These are phyloP conservation scores for Pectinophora gossypiella DNA, from an alignment of 1,140 invertebrate genomes.

Conservation along the genomic window DNA sequence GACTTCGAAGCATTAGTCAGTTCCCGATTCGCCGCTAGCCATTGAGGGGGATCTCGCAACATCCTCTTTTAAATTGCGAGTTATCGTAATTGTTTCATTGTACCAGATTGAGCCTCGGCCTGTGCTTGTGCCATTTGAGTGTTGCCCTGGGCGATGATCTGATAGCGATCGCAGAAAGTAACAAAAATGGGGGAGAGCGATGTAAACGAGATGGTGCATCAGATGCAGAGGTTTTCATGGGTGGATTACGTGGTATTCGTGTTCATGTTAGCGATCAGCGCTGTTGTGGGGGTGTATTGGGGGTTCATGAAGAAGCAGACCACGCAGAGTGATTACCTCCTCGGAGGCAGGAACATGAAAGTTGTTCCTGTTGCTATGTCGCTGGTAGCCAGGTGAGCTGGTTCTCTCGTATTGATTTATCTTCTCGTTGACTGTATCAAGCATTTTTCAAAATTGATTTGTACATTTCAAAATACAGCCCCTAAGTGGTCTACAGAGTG, in stretches of 20 bases:
- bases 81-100: slow-evolving; percentile 74
- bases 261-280: slow-evolving; percentile 81
- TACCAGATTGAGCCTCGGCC: slow-evolving; percentile 58
- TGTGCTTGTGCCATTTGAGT: slow-evolving; percentile 44
- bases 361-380: slow-evolving; percentile 86
- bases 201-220: slow-evolving; percentile 37
- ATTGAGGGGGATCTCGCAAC: slow-evolving; percentile 69
- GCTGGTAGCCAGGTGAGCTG: slow-evolving; percentile 83
- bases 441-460: too few relatives aligned
- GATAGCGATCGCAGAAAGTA: neutral
- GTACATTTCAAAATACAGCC: too few relatives aligned
- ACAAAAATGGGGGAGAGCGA: slow-evolving; percentile 37
- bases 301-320: slow-evolving; percentile 81
- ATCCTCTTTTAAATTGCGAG: slow-evolving; percentile 73
- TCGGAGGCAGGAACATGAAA: slow-evolving; percentile 87
- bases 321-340: slow-evolving; percentile 81
- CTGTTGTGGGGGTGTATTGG: slow-evolving; percentile 83
- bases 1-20: slow-evolving; percentile 31
- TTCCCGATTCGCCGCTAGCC: slow-evolving; percentile 47
- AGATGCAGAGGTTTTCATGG: slow-evolving; percentile 79
- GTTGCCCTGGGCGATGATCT: slow-evolving; percentile 24
- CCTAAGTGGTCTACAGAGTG: too few relatives aligned
- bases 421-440: too few relatives aligned
- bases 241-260: slow-evolving; percentile 83
- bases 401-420: too few relatives aligned